phyloP scores from a whole-genome alignment of 2,888 invertebrate species.

The Tribolium freemani region DNA sequence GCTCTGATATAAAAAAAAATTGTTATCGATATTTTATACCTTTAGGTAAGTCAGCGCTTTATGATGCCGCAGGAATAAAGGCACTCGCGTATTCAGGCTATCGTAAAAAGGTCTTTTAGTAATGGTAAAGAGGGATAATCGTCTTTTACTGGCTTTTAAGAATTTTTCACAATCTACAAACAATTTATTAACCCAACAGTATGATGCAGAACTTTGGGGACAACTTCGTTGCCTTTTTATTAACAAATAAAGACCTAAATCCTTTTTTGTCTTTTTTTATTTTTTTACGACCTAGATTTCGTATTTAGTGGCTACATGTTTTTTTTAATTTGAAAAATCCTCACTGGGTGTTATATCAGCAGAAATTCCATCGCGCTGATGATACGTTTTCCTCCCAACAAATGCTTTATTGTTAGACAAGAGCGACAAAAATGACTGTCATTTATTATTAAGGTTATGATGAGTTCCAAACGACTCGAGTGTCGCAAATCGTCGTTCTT shows the following conservation, averaged over 20 bases:
- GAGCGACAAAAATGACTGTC: constrained; percentile 26
- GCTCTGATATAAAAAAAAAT: constrained; percentile 13
- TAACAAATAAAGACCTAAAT: too few species aligned
- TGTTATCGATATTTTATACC: constrained; percentile 33
- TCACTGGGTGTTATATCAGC: constrained; percentile 15
- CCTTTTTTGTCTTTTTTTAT: neutral
- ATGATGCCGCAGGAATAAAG: constrained; percentile 23
- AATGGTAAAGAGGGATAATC: constrained; percentile 24
- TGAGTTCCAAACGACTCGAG: constrained; percentile 26
- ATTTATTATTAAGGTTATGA: constrained; percentile 33
- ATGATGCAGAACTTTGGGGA: too few species aligned
- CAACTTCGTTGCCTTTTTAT: too few species aligned
- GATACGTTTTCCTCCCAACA: constrained; percentile 22
- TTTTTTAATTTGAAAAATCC: constrained; percentile 19
- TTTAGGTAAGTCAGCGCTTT: constrained; percentile 33
- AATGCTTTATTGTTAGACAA: constrained; percentile 30
- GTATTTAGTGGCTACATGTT: neutral
- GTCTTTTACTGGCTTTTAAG: constrained; percentile 26
- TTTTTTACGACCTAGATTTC: neutral
- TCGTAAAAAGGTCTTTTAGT: constrained; percentile 20
- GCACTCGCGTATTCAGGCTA: constrained; percentile 4
- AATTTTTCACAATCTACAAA: constrained; percentile 17
- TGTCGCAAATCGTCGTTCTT: constrained; percentile 17
- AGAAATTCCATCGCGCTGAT: constrained; percentile 20
- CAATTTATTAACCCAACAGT: too few species aligned